Conservation (phyloP, 2,113 vertebrate genomes). For the Jaculus jaculus region DNA sequence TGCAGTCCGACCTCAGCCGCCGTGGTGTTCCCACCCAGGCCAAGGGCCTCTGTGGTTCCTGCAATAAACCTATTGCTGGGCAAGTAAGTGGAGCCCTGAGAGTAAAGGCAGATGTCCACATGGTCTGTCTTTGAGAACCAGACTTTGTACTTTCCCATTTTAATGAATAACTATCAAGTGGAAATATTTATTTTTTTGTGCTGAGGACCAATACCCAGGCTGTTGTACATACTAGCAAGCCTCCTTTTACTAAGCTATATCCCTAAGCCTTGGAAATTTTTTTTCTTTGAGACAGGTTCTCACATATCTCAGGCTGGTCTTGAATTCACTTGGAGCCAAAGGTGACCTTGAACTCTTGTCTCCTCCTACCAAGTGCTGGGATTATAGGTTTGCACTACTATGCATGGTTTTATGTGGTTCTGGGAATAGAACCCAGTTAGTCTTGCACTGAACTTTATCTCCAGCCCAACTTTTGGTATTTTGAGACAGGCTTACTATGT, state of each 20-base stretch:
- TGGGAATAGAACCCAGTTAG: neutral
- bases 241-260: neutral
- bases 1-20: conserved; percentile 92
- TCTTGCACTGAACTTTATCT: neutral
- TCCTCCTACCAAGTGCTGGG: neutral
- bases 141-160: neutral
- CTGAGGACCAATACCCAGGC: neutral
- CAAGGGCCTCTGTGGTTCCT: conserved; percentile 93
- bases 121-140: neutral
- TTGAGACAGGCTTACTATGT: neutral
- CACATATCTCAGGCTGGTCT: neutral
- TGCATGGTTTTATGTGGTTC: neutral
- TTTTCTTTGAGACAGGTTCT: neutral
- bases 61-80: conserved; percentile 92
- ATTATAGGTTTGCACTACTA: neutral
- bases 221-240: neutral
- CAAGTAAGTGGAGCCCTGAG: conserved; percentile 84
- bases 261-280: neutral
- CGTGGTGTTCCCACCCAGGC: conserved; percentile 92
- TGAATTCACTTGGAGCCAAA: neutral
- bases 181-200: neutral
- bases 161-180: neutral
- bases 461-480: neutral
- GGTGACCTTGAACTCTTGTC: neutral
- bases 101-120: neutral